A percentile compares a stretch with the other conserved stretches of the same genome.
Conservation (phyloP, 2,113 vertebrate genomes). For the Bubo scandiacus region DNA sequence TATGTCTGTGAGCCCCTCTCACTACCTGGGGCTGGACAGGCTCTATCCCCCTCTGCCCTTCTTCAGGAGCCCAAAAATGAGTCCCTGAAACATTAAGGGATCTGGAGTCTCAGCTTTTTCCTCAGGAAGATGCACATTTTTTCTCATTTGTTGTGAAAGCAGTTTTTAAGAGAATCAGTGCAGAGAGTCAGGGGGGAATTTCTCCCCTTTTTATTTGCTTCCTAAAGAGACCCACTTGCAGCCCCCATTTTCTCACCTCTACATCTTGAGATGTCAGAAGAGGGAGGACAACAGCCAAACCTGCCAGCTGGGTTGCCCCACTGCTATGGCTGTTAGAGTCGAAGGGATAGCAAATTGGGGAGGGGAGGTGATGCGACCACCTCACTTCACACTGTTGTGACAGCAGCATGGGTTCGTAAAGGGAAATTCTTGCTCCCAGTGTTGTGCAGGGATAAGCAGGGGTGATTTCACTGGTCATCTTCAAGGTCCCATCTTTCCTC, state of each 20-base stretch:
- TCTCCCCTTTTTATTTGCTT: background rate
- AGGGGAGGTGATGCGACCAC: background rate
- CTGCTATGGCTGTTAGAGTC: background rate
- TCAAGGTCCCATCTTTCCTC: background rate
- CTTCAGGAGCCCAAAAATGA: background rate
- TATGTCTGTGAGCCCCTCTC: background rate
- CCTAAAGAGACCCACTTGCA: background rate
- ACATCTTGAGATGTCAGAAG: background rate
- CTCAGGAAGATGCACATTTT: background rate
- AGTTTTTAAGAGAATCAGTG: background rate
- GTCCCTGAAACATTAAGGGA: background rate
- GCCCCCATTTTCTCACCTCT: background rate
- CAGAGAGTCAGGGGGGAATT: no score
- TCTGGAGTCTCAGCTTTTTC: background rate
- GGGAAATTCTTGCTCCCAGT: background rate
- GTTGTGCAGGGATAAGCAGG: background rate
- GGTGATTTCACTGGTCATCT: background rate
- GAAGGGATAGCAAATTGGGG: background rate
- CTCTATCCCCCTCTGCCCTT: background rate
- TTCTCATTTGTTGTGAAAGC: background rate
- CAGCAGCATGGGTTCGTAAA: background rate
- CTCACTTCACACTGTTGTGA: background rate
- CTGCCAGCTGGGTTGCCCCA: accelerated
- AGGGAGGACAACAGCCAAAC: background rate
- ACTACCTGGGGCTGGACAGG: background rate